phyloP scores from a whole-genome alignment of 2,113 vertebrate species.

The Maccullochella peelii region DNA sequence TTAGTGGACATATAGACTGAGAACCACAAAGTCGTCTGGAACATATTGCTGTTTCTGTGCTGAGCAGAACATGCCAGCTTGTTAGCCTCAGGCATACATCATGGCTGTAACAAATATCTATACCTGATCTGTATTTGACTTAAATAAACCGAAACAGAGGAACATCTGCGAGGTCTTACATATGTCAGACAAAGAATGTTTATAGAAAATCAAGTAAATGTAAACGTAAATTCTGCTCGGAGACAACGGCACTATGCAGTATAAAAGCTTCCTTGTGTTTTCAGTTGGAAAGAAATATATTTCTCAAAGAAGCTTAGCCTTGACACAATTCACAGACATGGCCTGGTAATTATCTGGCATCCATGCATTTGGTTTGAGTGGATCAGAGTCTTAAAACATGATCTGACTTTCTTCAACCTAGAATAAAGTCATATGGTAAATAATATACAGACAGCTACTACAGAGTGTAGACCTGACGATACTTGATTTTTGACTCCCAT shows the following conservation, averaged over 20 bases:
- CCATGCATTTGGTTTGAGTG: too few species aligned
- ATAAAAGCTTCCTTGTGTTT: conserved; percentile 44
- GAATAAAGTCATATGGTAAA: neutral
- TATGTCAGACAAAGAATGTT: conserved; percentile 26
- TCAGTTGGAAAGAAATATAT: conserved; percentile 14
- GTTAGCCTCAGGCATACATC: conserved; percentile 39
- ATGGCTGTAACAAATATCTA: conserved; percentile 32
- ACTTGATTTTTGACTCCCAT: neutral
- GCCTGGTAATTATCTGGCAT: too few species aligned
- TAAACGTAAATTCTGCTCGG: conserved; percentile 38
- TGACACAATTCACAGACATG: too few species aligned
- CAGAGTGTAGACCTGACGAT: neutral
- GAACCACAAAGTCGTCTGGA: conserved; percentile 55
- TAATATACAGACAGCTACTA: neutral
- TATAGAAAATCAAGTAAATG: conserved; percentile 39
- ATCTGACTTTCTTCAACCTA: neutral
- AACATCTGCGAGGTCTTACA: conserved; percentile 36
- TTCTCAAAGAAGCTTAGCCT: neutral
- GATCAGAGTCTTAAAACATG: neutral
- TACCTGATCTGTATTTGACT: conserved; percentile 49
- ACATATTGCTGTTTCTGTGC: conserved; percentile 28
- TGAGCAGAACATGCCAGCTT: conserved; percentile 51
- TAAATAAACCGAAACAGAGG: conserved; percentile 46
- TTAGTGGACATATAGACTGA: conserved; percentile 35
- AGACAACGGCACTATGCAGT: neutral